Percentiles rank a stretch among this genome's conserved stretches.
These are phyloP conservation scores for Trichacis sp. DNA, from an alignment of 2,888 invertebrate genomes.

Conservation along the genomic window DNA sequence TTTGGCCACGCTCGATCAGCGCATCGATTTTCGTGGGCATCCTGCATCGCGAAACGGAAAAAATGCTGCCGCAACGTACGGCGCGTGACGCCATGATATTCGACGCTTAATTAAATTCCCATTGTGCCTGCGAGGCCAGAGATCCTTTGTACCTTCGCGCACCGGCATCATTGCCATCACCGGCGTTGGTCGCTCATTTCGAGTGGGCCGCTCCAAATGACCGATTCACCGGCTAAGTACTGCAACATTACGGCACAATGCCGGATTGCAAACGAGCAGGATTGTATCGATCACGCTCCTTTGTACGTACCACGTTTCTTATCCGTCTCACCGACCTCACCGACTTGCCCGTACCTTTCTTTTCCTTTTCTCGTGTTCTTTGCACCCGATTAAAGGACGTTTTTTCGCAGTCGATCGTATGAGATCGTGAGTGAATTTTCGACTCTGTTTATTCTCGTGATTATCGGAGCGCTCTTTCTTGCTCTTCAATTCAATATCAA, in stretches of 20 bases:
- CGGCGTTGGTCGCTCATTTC: no score
- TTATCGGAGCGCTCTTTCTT: no score
- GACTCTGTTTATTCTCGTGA: no score
- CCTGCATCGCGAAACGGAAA: conserved; percentile 13
- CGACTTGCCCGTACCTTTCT: no score
- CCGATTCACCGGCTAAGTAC: conserved; percentile 42
- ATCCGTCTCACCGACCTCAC: no score
- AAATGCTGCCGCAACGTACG: no score
- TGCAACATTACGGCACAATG: conserved; percentile 38
- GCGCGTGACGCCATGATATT: conserved; percentile 51
- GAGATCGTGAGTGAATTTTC: no score
- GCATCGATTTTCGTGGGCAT: conserved; percentile 47
- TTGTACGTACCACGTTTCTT: conserved; percentile 1
- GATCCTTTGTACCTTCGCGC: conserved; percentile 48
- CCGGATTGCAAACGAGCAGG: conserved; percentile 41
- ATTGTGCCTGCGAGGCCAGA: conserved; percentile 53
- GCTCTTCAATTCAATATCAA: no score
- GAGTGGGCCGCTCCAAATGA: conserved; percentile 27
- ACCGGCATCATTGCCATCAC: conserved; percentile 28
- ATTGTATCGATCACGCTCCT: conserved; percentile 27
- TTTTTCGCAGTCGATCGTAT: no score
- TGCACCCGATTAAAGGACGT: no score
- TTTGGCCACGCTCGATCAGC: conserved; percentile 44
- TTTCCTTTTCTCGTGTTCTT: no score
- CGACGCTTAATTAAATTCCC: conserved; percentile 57